Conservation (phyloP, 2,888 invertebrate genomes). For the Odontocolon sp. region DNA sequence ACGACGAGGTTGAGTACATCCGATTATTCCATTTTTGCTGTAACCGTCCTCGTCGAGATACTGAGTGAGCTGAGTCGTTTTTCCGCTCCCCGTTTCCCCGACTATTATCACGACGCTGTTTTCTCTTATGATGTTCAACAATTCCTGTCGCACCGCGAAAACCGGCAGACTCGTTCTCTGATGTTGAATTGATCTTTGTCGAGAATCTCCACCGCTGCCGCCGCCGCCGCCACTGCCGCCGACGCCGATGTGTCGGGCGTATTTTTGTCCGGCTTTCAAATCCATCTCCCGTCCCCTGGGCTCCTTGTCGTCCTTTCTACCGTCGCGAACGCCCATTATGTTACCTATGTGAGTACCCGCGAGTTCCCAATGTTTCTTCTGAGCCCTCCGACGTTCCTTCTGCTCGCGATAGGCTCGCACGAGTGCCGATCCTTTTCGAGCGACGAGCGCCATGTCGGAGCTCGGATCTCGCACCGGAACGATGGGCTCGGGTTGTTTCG, state of each 20-base stretch:
- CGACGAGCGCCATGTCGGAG: conserved; percentile 97
- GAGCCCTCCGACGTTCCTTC: conserved; percentile 97
- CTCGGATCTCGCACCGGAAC: conserved; percentile 98
- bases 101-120: conserved; percentile 98
- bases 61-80: conserved; percentile 98
- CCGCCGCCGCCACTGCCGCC: conserved; percentile 84
- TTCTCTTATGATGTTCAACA: conserved; percentile 94
- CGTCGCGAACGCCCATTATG: conserved; percentile 93
- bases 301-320: conserved; percentile 87
- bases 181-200: conserved; percentile 90
- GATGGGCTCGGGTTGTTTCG: conserved; percentile 99
- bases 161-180: conserved; percentile 96
- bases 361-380: conserved; percentile 99
- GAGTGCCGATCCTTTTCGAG: conserved; percentile 95
- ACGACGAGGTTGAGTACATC: conserved; percentile 97
- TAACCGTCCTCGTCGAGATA: conserved; percentile 99
- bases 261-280: conserved; percentile 96
- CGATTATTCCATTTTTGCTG: conserved; percentile 95
- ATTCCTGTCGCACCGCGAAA: conserved; percentile 96
- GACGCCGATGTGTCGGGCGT: conserved; percentile 95
- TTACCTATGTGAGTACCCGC: conserved; percentile 98
- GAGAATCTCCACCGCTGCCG: conserved; percentile 86
- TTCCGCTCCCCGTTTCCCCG: conserved; percentile 97
- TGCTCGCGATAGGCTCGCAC: conserved; percentile 97
- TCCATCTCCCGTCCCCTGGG: conserved; percentile 83